Percentiles rank a stretch among this genome's conserved stretches.
phyloP scores from a whole-genome alignment of 1,140 invertebrate genomes.

The Drosophila lini region DNA sequence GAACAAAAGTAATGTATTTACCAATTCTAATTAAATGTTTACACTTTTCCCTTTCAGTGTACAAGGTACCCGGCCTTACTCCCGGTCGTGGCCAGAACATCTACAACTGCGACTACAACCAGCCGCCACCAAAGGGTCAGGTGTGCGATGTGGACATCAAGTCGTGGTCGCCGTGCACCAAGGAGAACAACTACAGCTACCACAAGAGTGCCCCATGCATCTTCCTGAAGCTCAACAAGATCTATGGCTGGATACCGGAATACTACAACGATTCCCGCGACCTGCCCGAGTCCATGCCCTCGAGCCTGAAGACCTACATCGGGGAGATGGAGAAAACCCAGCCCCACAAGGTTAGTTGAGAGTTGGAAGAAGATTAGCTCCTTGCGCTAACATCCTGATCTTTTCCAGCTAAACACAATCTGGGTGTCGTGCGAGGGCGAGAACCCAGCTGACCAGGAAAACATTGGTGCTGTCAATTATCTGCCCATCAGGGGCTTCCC shows the following conservation, averaged over 20 bases:
- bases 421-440: constrained; percentile 96
- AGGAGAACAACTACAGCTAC: constrained; percentile 90
- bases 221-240: constrained; percentile 92
- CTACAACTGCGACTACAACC: constrained; percentile 88
- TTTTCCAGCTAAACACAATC: constrained; percentile 89
- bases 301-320: constrained; percentile 86
- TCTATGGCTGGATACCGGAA: constrained; percentile 91
- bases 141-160: constrained; percentile 90
- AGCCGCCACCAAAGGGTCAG: constrained; percentile 87
- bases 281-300: constrained; percentile 89
- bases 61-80: constrained; percentile 88
- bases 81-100: constrained; percentile 89
- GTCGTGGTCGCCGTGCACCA: constrained; percentile 87
- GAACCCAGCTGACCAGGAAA: constrained; percentile 94
- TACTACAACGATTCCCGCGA: constrained; percentile 87
- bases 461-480: constrained; percentile 92
- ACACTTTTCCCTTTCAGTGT: constrained; percentile 85
- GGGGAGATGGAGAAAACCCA: constrained; percentile 62
- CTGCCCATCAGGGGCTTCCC: constrained; percentile 90
- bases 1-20: neutral
- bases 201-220: constrained; percentile 92
- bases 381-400: neutral
- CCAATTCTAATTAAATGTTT: too few species aligned
- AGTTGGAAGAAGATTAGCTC: fast-evolving
- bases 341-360: constrained; percentile 60